Percentiles rank a stretch among this genome's conserved stretches.
phyloP scores from a whole-genome alignment of 2,113 vertebrate genomes.

The Oplegnathus fasciatus region DNA sequence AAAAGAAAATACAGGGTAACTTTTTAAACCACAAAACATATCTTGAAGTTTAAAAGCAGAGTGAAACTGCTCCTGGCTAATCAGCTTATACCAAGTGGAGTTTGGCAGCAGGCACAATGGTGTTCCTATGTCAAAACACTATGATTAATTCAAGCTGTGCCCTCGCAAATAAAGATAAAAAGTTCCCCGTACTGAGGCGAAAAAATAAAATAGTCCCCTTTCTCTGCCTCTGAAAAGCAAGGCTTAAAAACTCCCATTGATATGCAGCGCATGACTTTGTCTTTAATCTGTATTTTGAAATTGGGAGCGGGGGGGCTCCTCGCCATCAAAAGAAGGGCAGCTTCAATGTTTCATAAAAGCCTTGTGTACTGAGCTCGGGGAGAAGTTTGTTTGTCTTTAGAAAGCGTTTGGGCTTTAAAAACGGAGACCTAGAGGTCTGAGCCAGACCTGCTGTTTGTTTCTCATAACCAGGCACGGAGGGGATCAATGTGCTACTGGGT shows the following conservation, averaged over 20 bases:
- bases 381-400: conserved; percentile 65
- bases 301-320: conserved; percentile 16
- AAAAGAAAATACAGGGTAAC: conserved; percentile 29
- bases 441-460: conserved; percentile 55
- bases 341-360: conserved; percentile 55
- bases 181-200: conserved; percentile 30
- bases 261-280: conserved; percentile 69
- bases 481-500: conserved; percentile 13
- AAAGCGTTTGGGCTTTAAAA: conserved; percentile 36
- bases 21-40: conserved; percentile 43
- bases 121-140: conserved; percentile 66
- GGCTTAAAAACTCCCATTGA: conserved; percentile 67
- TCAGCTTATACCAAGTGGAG: conserved; percentile 65
- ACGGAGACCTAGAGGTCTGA: conserved; percentile 34
- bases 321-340: conserved; percentile 42
- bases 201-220: conserved; percentile 55
- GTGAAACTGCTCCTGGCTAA: conserved; percentile 62
- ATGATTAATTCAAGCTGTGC: conserved; percentile 76
- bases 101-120: conserved; percentile 67
- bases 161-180: conserved; percentile 70
- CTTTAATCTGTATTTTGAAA: conserved; percentile 75
- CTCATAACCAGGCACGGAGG: conserved; percentile 23
- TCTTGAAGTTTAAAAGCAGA: conserved; percentile 50
- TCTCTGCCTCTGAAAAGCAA: conserved; percentile 58
- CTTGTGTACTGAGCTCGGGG: conserved; percentile 42